phyloP scores from a whole-genome alignment of 2,888 invertebrate species.

The Harpalus rubripes region DNA sequence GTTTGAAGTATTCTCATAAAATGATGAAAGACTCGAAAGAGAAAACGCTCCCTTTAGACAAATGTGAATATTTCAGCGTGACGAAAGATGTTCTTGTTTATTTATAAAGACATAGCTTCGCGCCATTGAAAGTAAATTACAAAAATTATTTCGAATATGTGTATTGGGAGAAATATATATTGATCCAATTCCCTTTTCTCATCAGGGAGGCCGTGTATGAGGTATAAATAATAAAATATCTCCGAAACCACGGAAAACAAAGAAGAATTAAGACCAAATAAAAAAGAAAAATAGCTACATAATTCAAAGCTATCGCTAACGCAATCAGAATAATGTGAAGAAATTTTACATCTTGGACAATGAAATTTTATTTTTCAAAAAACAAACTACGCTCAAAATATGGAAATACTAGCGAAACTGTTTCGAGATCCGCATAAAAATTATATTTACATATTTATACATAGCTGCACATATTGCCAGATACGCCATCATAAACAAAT shows the following conservation, averaged over 20 bases:
- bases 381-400: conserved; percentile 17
- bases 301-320: conserved; percentile 29
- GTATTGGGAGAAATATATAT: conserved; percentile 44
- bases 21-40: conserved; percentile 40
- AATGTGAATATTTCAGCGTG: not conserved
- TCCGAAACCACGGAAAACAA: conserved; percentile 42
- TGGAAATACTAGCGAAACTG: conserved; percentile 19
- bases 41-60: conserved; percentile 32
- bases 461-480: conserved; percentile 1
- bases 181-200: conserved; percentile 45
- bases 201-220: conserved; percentile 29
- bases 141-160: conserved; percentile 47
- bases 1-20: conserved; percentile 35
- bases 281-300: conserved; percentile 55
- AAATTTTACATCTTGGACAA: conserved; percentile 18
- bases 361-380: conserved; percentile 47
- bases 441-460: conserved; percentile 42
- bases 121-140: conserved; percentile 26
- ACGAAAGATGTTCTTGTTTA: conserved; percentile 35
- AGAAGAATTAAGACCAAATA: conserved; percentile 50
- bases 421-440: conserved; percentile 1
- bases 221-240: conserved; percentile 55
- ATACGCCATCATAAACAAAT: conserved; percentile 11
- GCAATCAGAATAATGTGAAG: conserved; percentile 39
- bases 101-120: not conserved